These are phyloP conservation scores for Acanthoscelides obtectus DNA, from an alignment of 2,888 invertebrate genomes.

Conservation along the genomic window DNA sequence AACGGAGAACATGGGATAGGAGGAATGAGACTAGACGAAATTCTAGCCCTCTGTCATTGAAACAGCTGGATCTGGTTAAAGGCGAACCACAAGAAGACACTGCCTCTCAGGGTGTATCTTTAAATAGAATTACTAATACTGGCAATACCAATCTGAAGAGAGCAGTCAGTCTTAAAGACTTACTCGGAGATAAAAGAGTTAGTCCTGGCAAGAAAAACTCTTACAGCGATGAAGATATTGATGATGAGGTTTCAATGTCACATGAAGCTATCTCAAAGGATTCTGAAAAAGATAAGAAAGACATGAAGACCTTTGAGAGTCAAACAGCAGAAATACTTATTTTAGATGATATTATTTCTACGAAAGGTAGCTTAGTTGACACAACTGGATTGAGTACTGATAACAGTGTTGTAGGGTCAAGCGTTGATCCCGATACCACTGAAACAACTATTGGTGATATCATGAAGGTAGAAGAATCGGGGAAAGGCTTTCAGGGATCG, in stretches of 20 bases:
- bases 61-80: not conserved
- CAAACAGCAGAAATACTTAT: not conserved
- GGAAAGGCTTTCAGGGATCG: not conserved
- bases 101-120: not conserved
- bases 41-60: not conserved
- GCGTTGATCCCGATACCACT: not conserved
- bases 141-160: not conserved
- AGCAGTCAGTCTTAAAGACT: not conserved
- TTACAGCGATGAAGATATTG: not conserved
- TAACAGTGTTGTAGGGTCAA: not conserved
- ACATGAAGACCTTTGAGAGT: not conserved
- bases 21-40: not conserved
- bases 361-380: not conserved
- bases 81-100: not conserved
- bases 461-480: not conserved
- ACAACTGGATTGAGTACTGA: not conserved
- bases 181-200: not conserved
- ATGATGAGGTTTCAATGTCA: not conserved
- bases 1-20: not conserved
- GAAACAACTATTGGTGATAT: not conserved
- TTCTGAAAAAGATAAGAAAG: too few species aligned
- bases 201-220: not conserved
- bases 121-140: not conserved
- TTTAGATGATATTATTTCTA: not conserved
- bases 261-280: not conserved